Evolutionary conservation across 2,113 vertebrate species (phyloP), one percentile per base, ranked within the genome.

Genomic region (Spea multiplicata): DNA sequence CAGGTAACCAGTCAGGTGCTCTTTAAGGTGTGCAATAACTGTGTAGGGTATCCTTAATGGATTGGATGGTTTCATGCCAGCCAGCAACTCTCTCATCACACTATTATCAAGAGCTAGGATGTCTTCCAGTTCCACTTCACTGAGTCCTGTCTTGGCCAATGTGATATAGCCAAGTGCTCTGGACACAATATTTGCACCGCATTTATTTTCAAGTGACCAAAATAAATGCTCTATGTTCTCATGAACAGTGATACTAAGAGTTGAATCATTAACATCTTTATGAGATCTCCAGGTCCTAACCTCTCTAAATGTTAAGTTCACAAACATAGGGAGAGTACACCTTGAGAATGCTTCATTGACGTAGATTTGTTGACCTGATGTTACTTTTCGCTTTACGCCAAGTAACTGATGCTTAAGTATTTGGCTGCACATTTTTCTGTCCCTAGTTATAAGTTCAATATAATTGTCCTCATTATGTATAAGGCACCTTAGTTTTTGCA

Each of bases 291-390:
- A 99, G 61, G 94, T 93, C 73, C 93, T 93, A 74, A 99, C 96
- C 81, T 98, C 97, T 85, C 93, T 91, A 87, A 97, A 99, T 81
- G 98, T 99, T 83, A 99, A 91, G 82, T 99, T 98, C 83, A 99
- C 94, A 88, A 98, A 99, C 97, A 99, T 99, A 3, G 97, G 97
- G 84, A 99, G 88, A 0, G 97, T 98, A 84, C 97, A 99, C 87
- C 95, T 98, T 67, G 96, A 95, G 73, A 99, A 90, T 0, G 97
- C 97, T 52, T 97, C 95, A 75, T 99, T 99, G 81, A 99, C 96
- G 0, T 99, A 99, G 78, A 99, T 99, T 86, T 99, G 97, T 84
- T 99, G 97, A 61, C 97, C 97, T 0, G 97, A 99, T 5, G 97
- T 99, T 86, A 99, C 96, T 86, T 99, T 99, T 75, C 97, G 91